Percentiles rank a stretch among this genome's conserved stretches.
Evolutionary conservation across 2,888 invertebrate species (phyloP).

Genomic region (Anticlea derivata): DNA sequence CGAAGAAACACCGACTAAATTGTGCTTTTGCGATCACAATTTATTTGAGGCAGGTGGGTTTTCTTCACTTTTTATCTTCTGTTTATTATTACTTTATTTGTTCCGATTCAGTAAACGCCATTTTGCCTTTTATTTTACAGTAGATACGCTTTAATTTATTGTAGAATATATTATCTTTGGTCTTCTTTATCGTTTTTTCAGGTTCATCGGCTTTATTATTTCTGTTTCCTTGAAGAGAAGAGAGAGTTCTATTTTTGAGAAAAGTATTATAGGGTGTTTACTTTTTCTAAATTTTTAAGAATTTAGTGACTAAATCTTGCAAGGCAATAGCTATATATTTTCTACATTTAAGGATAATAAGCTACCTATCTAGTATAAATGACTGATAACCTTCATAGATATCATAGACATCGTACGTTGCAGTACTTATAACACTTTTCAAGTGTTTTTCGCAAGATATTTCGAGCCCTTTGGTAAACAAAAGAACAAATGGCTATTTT

Average conservation of each 20-base stretch:
- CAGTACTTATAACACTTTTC: too few species aligned
- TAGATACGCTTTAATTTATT: slow-evolving; percentile 6
- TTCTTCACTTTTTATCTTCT: slow-evolving; percentile 21
- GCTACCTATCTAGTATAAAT: too few species aligned
- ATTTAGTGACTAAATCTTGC: too few species aligned
- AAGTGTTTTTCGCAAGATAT: neutral
- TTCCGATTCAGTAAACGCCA: slow-evolving; percentile 2
- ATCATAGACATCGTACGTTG: too few species aligned
- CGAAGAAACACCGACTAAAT: slow-evolving; percentile 27
- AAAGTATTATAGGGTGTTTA: too few species aligned
- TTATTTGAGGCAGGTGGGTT: slow-evolving; percentile 26
- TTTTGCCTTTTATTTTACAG: slow-evolving; percentile 10
- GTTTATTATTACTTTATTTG: slow-evolving; percentile 22
- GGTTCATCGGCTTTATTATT: slow-evolving; percentile 1
- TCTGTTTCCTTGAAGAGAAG: too few species aligned
- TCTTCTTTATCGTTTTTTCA: slow-evolving; percentile 9
- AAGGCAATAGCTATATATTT: too few species aligned
- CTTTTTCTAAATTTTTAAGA: too few species aligned
- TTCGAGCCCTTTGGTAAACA: too few species aligned
- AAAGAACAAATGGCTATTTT: slow-evolving; percentile 2
- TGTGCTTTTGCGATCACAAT: slow-evolving; percentile 24
- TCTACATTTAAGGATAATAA: too few species aligned
- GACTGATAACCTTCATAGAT: too few species aligned
- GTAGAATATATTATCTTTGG: slow-evolving; percentile 5
- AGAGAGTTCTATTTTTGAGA: neutral